Base-by-base conservation (phyloP, 2,797 vertebrate species). In the Pseudochirops cupreus region DNA sequence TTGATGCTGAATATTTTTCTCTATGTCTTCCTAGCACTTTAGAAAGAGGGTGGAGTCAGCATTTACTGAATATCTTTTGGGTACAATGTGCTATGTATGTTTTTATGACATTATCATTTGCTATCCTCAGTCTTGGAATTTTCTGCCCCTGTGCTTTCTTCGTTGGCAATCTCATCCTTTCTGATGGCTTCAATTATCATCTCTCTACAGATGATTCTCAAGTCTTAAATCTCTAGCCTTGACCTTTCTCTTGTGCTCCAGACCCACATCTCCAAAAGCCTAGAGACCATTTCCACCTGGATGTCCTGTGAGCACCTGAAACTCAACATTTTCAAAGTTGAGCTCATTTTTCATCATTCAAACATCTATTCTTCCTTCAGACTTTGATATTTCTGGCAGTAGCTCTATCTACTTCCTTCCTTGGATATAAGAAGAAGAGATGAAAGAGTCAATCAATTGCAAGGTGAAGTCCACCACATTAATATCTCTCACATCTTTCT, bases 1-100 rank as follows among this genome's bases (percentile, higher is more conserved):
- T 96, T 58, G 91, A 56, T 21, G 39, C 91, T 95, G 91, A 93
- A 92, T 57, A 59, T 57, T 21, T 94, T 89, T 54, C 89, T 94
- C 59, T 95, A 91, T 31, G 13, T 93, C 92, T 94, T 10, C 74
- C 92, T 94, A 90, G 92, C 4, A 50, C 39, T 95, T 57, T 4
- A 95, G 56, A 67, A 33, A 59, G 3, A 56, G 67, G 6, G 0
- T 54, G 9, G 56, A 67, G 12, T 67, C 74, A 9, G 31, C 29
- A 92, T 92, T 91, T 95, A 55, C 14, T 52, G 56, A 94, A 92
- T 56, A 26, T 11, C 11, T 67, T 26, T 91, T 39, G 13, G 33
- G 33, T n/a, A 5, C 11, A 62, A 0, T 62, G 11, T 62, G 29
- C 59, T 31, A 21, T 39, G n/a, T 39, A 39, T 74, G 33, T 28